Base-by-base conservation (phyloP, 2,888 invertebrate genomes). In the Branchellion lobata region DNA sequence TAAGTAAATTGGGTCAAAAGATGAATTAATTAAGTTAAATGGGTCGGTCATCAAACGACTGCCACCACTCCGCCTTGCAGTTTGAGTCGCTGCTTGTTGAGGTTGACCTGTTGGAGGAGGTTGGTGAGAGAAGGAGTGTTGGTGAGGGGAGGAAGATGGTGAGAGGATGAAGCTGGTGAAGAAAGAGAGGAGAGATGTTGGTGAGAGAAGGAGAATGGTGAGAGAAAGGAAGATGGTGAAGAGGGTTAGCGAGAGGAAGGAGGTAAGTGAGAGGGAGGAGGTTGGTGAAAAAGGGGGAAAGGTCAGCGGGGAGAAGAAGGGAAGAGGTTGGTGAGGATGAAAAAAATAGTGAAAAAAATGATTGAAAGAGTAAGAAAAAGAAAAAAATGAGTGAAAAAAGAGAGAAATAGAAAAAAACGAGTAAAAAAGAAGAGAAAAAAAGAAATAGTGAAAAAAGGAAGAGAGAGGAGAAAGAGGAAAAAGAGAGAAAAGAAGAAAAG, bases 391-490 rank as follows among this genome's bases (percentile, higher is more conserved):
- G 18, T 47, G 18, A 47, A 47, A 47, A 18, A 47, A 14, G 47
- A 47, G 8, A 47, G 18, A 47, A 47, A 47, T 18, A 14, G 47
- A 47, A 47, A 47, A 14, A 47, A 47, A 47, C 18, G 47, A 47
- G 11, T 47, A 47, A 14, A 14, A 47, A 29, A 18, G 11, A 69
- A 31, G 34, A 18, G 33, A 5, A 69, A 29, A 8, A 18, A n/a
- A 27, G 27, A 29, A 14, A 69, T 3, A n/a, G 27, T 11, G 34
- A n/a, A 27, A 69, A 29, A 29, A 29, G 71, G 5, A 34, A 69
- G n/a, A n/a, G 33, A 69, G 71, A 69, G 31, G 27, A n/a, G 34
- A 29, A 29, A 69, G 34, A 11, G 34, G 71, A 69, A 34, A n/a
- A 69, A 69, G 27, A 29, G 5, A 5, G 33, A n/a, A 34, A 69